Conservation (phyloP, 2,113 vertebrate species). For the Mus spicilegus region DNA sequence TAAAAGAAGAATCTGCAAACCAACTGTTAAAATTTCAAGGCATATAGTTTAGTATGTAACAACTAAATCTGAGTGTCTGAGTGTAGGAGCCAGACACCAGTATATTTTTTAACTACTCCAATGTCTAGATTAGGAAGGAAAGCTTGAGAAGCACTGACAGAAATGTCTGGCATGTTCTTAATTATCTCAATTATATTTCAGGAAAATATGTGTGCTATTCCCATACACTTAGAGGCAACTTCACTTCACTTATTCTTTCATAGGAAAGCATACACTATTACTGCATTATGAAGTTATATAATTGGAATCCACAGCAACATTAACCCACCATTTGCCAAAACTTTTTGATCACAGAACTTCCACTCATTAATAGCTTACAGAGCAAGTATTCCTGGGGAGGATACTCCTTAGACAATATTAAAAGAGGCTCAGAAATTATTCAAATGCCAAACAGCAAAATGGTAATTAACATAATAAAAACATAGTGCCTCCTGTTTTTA, state of each 20-base stretch:
- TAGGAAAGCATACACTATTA: background rate
- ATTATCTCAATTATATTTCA: background rate
- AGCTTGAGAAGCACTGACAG: background rate
- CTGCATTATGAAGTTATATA: background rate
- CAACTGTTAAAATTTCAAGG: background rate
- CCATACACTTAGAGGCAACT: background rate
- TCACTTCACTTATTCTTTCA: background rate
- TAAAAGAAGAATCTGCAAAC: background rate
- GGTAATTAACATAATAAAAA: background rate
- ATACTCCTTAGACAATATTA: background rate
- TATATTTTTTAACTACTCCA: background rate
- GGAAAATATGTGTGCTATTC: background rate
- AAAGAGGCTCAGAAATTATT: background rate
- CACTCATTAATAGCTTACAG: background rate
- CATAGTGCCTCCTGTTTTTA: background rate
- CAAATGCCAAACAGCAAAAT: constrained; percentile 12
- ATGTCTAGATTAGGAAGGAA: background rate
- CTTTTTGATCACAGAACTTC: background rate
- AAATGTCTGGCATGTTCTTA: background rate
- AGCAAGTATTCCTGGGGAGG: background rate
- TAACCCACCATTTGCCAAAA: background rate
- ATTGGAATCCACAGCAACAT: constrained; percentile 1
- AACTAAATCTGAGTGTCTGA: background rate
- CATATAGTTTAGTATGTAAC: background rate
- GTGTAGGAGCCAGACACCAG: background rate